Conservation (phyloP, 37 sponge, comb jelly and placozoan genomes). For the Aphrocallistes beatrix region DNA sequence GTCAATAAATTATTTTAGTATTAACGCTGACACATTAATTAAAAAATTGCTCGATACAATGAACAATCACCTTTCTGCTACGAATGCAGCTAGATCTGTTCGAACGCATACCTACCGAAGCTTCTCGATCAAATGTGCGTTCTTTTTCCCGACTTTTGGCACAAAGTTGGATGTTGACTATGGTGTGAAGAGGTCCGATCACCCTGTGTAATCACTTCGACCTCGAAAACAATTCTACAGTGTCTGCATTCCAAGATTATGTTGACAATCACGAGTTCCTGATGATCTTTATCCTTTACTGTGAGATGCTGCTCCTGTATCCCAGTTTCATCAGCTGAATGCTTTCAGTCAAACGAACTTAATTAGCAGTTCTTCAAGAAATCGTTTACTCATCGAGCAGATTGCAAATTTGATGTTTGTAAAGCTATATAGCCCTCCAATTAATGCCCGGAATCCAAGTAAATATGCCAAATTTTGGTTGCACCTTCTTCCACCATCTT, state of each 20-base stretch:
- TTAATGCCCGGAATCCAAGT: not conserved
- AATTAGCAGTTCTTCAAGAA: not conserved
- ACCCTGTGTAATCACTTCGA: not conserved
- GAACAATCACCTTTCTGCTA: not conserved
- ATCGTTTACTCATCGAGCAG: not conserved
- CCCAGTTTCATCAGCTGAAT: slow-evolving; percentile 13
- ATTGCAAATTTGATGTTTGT: not conserved
- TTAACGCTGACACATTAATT: not conserved
- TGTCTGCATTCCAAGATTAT: slow-evolving; percentile 8
- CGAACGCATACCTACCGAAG: slow-evolving; percentile 11
- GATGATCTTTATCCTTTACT: slow-evolving; percentile 7
- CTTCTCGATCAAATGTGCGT: not conserved
- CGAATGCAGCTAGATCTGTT: slow-evolving; percentile 19
- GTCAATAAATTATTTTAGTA: no score
- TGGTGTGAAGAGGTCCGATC: slow-evolving; percentile 9
- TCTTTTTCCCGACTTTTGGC: not conserved
- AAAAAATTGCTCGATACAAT: not conserved
- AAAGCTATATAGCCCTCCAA: not conserved
- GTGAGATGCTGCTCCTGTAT: slow-evolving; percentile 17
- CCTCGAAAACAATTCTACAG: not conserved
- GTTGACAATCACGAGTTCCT: slow-evolving; percentile 17
- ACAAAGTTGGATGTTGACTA: not conserved
- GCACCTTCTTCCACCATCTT: not conserved
- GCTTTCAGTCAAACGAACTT: slow-evolving; percentile 12
- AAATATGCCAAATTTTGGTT: slow-evolving; percentile 16